Conservation (phyloP, 2,888 invertebrate species). For the Rhaphigaster nebulosa region DNA sequence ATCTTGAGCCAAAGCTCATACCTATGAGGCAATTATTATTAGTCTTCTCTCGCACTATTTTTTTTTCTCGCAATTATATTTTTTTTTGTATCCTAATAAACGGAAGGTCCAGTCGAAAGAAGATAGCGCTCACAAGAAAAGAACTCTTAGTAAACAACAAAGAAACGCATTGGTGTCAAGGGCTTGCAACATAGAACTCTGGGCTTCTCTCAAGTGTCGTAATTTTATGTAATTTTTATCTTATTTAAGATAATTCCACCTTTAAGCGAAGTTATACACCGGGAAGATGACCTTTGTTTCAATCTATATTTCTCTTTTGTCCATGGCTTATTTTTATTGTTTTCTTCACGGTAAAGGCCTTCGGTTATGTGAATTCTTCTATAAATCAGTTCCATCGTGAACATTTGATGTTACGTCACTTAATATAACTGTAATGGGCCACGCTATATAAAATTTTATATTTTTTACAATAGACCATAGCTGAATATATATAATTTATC, state of each 20-base stretch:
- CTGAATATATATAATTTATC: no score
- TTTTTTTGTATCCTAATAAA: not conserved
- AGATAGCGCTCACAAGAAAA: not conserved
- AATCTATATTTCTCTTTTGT: constrained; percentile 14
- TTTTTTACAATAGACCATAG: no score
- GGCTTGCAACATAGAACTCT: not conserved
- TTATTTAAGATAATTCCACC: not conserved
- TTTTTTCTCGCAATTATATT: not conserved
- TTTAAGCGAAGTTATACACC: not conserved
- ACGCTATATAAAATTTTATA: not conserved
- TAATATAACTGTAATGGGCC: not conserved
- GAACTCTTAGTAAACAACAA: not conserved
- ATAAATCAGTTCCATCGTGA: not conserved
- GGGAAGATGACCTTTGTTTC: constrained; percentile 8
- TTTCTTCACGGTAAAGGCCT: not conserved
- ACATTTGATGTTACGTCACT: not conserved
- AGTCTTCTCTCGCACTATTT: not conserved
- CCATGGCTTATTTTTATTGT: constrained; percentile 14
- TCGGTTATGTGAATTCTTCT: not conserved
- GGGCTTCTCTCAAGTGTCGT: not conserved
- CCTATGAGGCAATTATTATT: no score
- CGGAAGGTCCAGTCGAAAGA: not conserved
- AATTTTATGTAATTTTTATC: constrained; percentile 14
- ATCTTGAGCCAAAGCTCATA: no score
- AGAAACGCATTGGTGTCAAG: constrained; percentile 4